Evolutionary conservation across 2,113 vertebrate genomes (phyloP).

Genomic region (Austrofundulus limnaeus): DNA sequence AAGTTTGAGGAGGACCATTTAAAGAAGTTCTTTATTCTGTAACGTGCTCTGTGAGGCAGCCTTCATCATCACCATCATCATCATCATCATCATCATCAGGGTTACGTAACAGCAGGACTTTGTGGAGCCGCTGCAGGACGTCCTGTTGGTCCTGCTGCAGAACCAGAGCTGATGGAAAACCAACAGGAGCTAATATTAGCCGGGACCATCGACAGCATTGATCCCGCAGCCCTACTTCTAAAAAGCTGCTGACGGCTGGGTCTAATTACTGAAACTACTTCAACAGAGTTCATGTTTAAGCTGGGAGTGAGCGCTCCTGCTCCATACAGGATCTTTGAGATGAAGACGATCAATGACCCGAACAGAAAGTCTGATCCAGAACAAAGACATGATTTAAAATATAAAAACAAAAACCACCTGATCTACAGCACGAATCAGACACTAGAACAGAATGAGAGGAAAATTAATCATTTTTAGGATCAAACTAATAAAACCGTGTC

Average conservation of each 20-base stretch:
- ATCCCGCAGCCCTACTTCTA: slow-evolving; percentile 61
- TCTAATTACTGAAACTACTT: slow-evolving; percentile 33
- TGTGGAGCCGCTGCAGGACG: neutral
- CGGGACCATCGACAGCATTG: slow-evolving; percentile 64
- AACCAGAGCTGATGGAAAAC: slow-evolving; percentile 48
- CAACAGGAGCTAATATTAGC: slow-evolving; percentile 66
- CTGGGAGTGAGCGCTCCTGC: slow-evolving; percentile 6
- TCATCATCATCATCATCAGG: too few species aligned
- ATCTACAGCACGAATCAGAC: too few species aligned
- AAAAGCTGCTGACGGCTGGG: slow-evolving; percentile 31
- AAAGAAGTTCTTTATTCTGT: too few species aligned
- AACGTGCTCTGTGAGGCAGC: too few species aligned
- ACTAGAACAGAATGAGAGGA: too few species aligned
- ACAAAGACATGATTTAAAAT: too few species aligned
- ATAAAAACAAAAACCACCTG: too few species aligned
- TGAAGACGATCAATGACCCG: neutral
- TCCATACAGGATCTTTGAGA: neutral
- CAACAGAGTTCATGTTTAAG: accelerated
- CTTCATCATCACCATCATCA: too few species aligned
- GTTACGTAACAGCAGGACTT: neutral
- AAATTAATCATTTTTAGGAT: too few species aligned
- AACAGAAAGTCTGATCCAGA: too few species aligned
- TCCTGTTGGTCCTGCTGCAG: slow-evolving; percentile 31
- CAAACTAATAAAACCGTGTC: too few species aligned
- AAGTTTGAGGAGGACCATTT: too few species aligned